Conservation (phyloP, 2,113 vertebrate species). For the Antigone vipio region DNA sequence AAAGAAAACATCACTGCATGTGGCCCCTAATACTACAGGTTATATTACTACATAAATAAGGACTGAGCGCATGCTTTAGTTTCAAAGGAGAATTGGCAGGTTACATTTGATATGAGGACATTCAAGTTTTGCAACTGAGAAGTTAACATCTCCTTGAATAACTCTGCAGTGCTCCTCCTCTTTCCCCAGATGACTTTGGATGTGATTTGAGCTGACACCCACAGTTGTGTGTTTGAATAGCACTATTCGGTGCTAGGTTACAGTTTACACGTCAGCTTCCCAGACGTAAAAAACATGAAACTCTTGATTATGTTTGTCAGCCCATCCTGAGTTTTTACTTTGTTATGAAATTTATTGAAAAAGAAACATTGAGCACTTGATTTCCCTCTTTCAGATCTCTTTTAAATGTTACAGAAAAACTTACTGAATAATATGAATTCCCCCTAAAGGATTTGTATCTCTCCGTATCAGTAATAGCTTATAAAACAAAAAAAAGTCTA, state of each 20-base stretch:
- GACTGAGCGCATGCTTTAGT: background rate
- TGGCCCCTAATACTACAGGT: background rate
- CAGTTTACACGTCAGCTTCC: constrained; percentile 40
- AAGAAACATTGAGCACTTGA: background rate
- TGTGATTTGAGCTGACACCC: constrained; percentile 38
- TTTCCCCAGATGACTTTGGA: background rate
- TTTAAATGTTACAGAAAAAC: background rate
- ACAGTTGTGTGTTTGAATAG: constrained; percentile 39
- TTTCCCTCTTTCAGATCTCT: background rate
- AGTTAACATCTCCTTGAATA: constrained; percentile 22
- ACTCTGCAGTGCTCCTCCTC: background rate
- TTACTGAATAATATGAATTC: background rate
- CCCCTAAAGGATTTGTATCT: background rate
- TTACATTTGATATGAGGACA: background rate
- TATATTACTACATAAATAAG: background rate
- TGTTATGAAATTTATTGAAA: constrained; percentile 12
- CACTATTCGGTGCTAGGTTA: constrained; percentile 14
- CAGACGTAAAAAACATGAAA: background rate
- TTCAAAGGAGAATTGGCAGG: background rate
- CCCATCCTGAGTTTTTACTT: constrained; percentile 37
- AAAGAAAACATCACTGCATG: background rate
- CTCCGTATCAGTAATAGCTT: background rate
- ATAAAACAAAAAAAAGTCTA: background rate
- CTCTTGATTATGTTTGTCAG: constrained; percentile 51
- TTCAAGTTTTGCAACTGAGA: background rate